phyloP scores from a whole-genome alignment of 2,797 vertebrate genomes.

The Apogon hyalosoma region DNA sequence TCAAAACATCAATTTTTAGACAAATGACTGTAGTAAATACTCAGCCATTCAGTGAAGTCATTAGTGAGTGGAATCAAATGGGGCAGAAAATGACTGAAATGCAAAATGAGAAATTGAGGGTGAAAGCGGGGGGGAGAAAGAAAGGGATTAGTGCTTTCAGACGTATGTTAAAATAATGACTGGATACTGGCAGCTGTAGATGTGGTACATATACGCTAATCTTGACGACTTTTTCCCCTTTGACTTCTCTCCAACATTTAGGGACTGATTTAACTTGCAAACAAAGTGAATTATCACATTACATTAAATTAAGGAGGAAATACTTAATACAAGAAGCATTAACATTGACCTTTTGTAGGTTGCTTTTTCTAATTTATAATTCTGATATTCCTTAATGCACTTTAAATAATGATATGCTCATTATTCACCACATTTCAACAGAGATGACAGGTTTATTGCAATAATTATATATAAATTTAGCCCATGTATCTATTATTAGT shows the following conservation, averaged over 20 bases:
- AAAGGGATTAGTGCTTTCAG: background rate
- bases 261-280: conserved; percentile 1
- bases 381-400: conserved; percentile 7
- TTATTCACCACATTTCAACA: no score
- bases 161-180: conserved; percentile 6
- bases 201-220: background rate
- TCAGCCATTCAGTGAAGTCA: conserved; percentile 8
- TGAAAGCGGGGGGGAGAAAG: background rate
- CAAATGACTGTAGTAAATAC: conserved; percentile 16
- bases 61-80: conserved; percentile 14
- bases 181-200: background rate
- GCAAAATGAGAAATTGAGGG: conserved; percentile 4
- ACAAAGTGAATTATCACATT: background rate
- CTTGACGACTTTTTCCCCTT: conserved; percentile 8
- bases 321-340: background rate
- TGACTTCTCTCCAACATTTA: conserved; percentile 1
- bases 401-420: conserved; percentile 17
- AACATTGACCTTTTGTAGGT: background rate
- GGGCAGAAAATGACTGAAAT: conserved; percentile 23
- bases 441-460: no score
- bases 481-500: no score
- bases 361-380: conserved; percentile 13
- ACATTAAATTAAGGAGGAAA: background rate
- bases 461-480: no score
- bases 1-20: background rate